These are phyloP conservation scores for Anguilla megastoma DNA, from an alignment of 2,797 vertebrate genomes.

Conservation along the genomic window DNA sequence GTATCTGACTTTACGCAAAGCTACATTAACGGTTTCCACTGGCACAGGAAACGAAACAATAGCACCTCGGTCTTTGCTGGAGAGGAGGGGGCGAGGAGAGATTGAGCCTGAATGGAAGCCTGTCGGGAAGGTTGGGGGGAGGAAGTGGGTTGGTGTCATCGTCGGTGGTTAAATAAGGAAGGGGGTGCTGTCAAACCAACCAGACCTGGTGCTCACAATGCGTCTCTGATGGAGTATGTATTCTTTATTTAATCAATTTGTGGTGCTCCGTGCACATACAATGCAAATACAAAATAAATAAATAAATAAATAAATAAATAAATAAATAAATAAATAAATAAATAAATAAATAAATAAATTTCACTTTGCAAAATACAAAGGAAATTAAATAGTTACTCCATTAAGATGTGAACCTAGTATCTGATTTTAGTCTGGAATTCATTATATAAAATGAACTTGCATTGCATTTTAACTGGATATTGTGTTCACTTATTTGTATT, in stretches of 20 bases:
- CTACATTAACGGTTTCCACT: constrained; percentile 37
- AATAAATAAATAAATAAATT: too few species aligned
- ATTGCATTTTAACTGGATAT: too few species aligned
- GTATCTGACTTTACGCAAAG: constrained; percentile 2
- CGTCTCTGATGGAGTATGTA: background rate
- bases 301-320: background rate
- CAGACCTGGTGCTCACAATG: constrained; percentile 12
- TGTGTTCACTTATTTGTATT: too few species aligned
- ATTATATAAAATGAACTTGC: too few species aligned
- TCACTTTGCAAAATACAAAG: too few species aligned
- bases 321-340: too few species aligned
- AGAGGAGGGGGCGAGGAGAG: constrained; percentile 36
- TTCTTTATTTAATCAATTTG: background rate
- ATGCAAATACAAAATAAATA: background rate
- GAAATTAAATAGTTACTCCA: too few species aligned
- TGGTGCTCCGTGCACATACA: background rate
- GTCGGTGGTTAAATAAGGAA: constrained; percentile 38
- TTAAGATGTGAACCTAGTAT: too few species aligned
- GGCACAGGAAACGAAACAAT: constrained; percentile 70
- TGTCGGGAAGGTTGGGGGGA: constrained; percentile 35
- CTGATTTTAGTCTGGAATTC: too few species aligned
- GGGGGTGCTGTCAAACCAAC: constrained; percentile 30
- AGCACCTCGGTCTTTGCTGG: constrained; percentile 52
- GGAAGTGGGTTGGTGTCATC: constrained; percentile 43
- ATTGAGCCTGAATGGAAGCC: constrained; percentile 37